Percentiles rank a stretch among this genome's conserved stretches.
Evolutionary conservation across 2,888 invertebrate genomes (phyloP).

Genomic region (Meliscaeva auricollis): DNA sequence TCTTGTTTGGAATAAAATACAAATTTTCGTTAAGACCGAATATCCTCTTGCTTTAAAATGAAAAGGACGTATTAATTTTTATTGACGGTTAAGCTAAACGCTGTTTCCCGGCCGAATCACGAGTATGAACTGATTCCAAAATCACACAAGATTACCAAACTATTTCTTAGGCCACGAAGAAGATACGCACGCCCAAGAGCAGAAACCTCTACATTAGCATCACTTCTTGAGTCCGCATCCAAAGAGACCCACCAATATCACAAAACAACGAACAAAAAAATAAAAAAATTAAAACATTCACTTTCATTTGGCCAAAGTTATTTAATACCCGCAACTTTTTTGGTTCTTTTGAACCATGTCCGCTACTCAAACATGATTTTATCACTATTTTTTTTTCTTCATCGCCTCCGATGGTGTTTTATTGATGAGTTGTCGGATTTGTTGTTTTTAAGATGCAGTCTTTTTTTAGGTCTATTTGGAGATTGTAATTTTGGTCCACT

Average conservation of each 20-base stretch:
- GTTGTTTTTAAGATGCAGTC: slow-evolving; percentile 37
- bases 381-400: slow-evolving; percentile 29
- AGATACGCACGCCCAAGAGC: slow-evolving; percentile 57
- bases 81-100: slow-evolving; percentile 44
- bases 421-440: slow-evolving; percentile 43
- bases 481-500: slow-evolving; percentile 32
- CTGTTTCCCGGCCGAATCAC: slow-evolving; percentile 73
- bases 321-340: slow-evolving; percentile 55
- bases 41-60: not conserved
- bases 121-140: slow-evolving; percentile 72
- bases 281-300: slow-evolving; percentile 62
- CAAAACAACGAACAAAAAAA: slow-evolving; percentile 11
- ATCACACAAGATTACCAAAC: slow-evolving; percentile 69
- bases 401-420: slow-evolving; percentile 27
- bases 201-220: slow-evolving; percentile 58
- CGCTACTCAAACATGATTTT: slow-evolving; percentile 44
- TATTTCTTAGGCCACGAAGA: slow-evolving; percentile 58
- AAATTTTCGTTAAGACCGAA: slow-evolving; percentile 3
- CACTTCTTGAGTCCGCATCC: slow-evolving; percentile 55
- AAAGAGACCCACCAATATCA: slow-evolving; percentile 26
- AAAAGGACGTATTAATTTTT: slow-evolving; percentile 1
- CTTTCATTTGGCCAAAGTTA: slow-evolving; percentile 73
- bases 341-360: slow-evolving; percentile 45
- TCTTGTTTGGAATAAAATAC: not conserved
- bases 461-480: slow-evolving; percentile 12